Base-by-base conservation (phyloP, 35 echinoderm and acorn worm species). In the Chiridota heheva region DNA sequence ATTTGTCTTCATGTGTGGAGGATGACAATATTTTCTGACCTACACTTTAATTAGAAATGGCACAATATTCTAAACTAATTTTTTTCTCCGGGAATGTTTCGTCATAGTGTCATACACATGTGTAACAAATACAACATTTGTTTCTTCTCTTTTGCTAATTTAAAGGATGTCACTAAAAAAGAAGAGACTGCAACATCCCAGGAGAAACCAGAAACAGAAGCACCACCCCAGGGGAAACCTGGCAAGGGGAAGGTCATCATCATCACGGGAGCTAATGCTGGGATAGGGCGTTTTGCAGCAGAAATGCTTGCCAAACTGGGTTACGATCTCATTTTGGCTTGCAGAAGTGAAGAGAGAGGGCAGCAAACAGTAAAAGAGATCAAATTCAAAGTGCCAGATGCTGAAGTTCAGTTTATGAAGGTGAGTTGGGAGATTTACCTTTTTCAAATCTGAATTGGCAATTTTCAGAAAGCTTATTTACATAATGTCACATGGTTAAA, bases 281-380 rank as follows among this genome's bases (percentile, higher is more conserved):
- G 90, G 20, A 73, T 87, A 41, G 90, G 90, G 6, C 59, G 73
- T 37, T 81, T 58, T 16, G 90, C 69, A 0, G 74, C 90, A 36
- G 65, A 81, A 49, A 63, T 79, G 61, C 46, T 86, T 40, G 53
- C 68, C 2, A 41, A 73, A 25, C 55, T 70, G 5, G 56, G 76
- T 17, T 92, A 58, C 49, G 90, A 92, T 57, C 42, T 86, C 18
- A 82, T 92, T 41, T 31, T 92, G 29, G 90, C 90, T 8, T 92
- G 90, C 53, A 38, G 90, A 36, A 86, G 53, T 81, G 48, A 86
- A 42, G 65, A 47, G 24, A 86, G 77, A 69, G 90, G 71, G 7
- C 40, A 81, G n/a, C 66, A 77, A 10, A 84, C 90, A 20, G 58
- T 86, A 13, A 49, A 58, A 16, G 38, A 24, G 35, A 67, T 92